These are phyloP conservation scores for Ptychochromis oligacanthus DNA, from an alignment of 2,113 vertebrate species.

Conservation along the genomic window DNA sequence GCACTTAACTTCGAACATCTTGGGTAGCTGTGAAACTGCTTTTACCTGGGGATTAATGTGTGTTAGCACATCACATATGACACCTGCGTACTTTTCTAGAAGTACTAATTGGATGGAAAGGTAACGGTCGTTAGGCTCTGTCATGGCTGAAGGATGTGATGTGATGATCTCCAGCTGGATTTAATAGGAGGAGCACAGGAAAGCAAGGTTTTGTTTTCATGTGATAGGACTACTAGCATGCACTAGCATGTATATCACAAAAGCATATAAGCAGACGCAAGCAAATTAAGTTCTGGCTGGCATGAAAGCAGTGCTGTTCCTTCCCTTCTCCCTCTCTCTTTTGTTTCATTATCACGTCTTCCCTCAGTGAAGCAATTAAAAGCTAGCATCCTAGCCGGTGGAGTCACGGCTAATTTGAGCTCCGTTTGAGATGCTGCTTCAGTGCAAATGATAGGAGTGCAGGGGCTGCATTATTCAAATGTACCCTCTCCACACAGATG, in stretches of 20 bases:
- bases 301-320: not conserved
- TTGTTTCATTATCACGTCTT: conserved; percentile 10
- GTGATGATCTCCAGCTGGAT: not conserved
- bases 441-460: conserved; percentile 32
- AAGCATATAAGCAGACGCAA: not conserved
- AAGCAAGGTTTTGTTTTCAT: not conserved
- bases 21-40: not conserved
- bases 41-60: not conserved
- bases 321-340: not conserved
- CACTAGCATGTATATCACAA: not conserved
- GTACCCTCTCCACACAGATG: not conserved
- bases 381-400: conserved; percentile 17
- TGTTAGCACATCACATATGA: conserved; percentile 16
- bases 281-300: not conserved
- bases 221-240: not conserved
- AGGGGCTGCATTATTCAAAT: conserved; percentile 38
- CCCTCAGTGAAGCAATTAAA: conserved; percentile 38
- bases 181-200: not conserved
- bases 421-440: conserved; percentile 20
- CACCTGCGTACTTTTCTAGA: conserved; percentile 5
- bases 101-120: conserved; percentile 32
- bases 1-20: not conserved
- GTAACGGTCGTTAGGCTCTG: not conserved
- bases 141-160: not conserved
- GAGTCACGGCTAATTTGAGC: conserved; percentile 44